Conservation (phyloP, 2,113 vertebrate species). For the Arenaria interpres region DNA sequence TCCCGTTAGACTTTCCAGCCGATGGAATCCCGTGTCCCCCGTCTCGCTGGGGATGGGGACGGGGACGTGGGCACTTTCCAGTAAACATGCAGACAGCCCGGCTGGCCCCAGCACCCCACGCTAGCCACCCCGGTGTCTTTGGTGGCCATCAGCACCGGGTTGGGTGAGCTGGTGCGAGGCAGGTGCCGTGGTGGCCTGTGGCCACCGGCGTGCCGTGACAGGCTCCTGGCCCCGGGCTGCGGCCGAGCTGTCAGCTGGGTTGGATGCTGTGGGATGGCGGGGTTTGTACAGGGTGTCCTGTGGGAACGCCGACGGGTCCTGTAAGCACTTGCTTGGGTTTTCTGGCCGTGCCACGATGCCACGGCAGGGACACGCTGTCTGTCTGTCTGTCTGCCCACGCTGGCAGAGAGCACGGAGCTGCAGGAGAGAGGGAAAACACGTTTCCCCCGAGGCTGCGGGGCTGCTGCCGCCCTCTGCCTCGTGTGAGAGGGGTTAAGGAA, state of each 20-base stretch:
- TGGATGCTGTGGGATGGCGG: not conserved
- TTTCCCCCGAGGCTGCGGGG: not conserved
- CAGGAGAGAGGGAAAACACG: fast-evolving
- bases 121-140: fast-evolving
- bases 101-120: not conserved
- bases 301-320: fast-evolving
- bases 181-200: not conserved
- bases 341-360: fast-evolving
- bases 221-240: not conserved
- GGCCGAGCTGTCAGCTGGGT: fast-evolving
- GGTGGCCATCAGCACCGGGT: fast-evolving
- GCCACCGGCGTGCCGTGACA: fast-evolving
- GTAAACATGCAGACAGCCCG: not conserved
- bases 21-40: not conserved
- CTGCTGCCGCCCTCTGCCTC: not conserved
- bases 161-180: fast-evolving
- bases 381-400: not conserved
- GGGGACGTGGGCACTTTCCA: fast-evolving
- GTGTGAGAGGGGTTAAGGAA: not conserved
- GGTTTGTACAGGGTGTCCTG: fast-evolving
- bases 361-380: fast-evolving
- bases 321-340: not conserved
- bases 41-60: not conserved
- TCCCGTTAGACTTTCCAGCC: fast-evolving
- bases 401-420: not conserved